These are phyloP conservation scores for Hipposideros armiger DNA, from an alignment of 2,113 vertebrate genomes.

Conservation along the genomic window DNA sequence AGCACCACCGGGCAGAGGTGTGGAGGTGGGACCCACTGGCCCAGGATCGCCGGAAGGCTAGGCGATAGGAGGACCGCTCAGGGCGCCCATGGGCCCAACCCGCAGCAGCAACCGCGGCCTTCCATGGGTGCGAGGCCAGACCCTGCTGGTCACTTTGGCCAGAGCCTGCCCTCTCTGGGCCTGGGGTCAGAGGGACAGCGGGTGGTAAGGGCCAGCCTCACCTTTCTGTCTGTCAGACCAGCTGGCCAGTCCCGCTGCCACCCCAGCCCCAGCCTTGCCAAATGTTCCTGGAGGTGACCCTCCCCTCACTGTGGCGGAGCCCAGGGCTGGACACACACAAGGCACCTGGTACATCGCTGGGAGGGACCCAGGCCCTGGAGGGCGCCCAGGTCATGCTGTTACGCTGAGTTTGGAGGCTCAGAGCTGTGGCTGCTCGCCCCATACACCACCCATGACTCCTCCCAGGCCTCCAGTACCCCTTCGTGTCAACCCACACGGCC, in stretches of 20 bases:
- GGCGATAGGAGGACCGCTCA: rapidly evolving
- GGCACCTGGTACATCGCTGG: background rate
- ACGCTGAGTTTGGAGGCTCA: background rate
- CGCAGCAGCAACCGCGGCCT: rapidly evolving
- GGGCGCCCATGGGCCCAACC: background rate
- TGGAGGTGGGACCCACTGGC: rapidly evolving
- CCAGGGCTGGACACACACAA: background rate
- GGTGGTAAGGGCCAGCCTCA: too few species aligned
- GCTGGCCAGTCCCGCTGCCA: background rate
- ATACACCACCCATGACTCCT: rapidly evolving
- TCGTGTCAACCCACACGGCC: rapidly evolving
- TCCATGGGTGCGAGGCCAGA: background rate
- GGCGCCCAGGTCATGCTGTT: background rate
- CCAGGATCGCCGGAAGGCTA: too few species aligned
- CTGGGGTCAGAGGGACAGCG: background rate
- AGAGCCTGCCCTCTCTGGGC: too few species aligned
- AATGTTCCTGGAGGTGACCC: background rate
- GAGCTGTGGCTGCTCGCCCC: too few species aligned
- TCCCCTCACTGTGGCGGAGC: background rate
- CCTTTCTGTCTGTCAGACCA: background rate
- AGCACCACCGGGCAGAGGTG: background rate
- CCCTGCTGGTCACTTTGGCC: background rate
- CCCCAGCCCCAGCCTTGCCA: background rate
- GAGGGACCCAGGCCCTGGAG: background rate
- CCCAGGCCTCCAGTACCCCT: rapidly evolving